These are phyloP conservation scores for Melanotus villosus DNA, from an alignment of 2,888 invertebrate genomes.

Conservation along the genomic window DNA sequence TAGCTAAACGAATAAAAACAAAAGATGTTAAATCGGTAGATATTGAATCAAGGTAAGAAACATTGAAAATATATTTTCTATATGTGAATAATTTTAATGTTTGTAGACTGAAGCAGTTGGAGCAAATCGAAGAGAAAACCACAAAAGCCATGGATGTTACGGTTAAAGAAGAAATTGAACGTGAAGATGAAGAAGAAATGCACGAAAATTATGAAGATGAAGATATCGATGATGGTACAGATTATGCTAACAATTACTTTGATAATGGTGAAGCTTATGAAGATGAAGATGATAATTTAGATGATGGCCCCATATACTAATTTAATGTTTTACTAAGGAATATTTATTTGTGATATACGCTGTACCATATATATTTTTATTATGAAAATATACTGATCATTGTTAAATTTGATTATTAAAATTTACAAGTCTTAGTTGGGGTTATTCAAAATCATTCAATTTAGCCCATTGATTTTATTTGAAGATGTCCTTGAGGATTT, in stretches of 20 bases:
- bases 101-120: slow-evolving; percentile 69
- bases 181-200: slow-evolving; percentile 72
- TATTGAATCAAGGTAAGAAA: slow-evolving; percentile 56
- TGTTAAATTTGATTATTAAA: no score
- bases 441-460: no score
- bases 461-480: no score
- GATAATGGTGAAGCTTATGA: slow-evolving; percentile 91
- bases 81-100: no score
- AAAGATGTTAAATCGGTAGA: slow-evolving; percentile 57
- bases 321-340: slow-evolving; percentile 47
- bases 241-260: slow-evolving; percentile 90
- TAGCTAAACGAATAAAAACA: slow-evolving; percentile 62
- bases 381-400: no score
- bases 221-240: slow-evolving; percentile 91
- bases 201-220: slow-evolving; percentile 82
- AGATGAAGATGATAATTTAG: slow-evolving; percentile 88
- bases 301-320: slow-evolving; percentile 86
- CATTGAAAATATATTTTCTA: no score
- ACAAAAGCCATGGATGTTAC: slow-evolving; percentile 65
- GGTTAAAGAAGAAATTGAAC: slow-evolving; percentile 70
- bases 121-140: slow-evolving; percentile 77
- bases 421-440: no score
- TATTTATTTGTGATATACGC: background rate
- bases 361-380: no score
- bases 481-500: no score